Evolutionary conservation across 1,140 invertebrate genomes (phyloP).

Genomic region (Trichonephila clavipes): DNA sequence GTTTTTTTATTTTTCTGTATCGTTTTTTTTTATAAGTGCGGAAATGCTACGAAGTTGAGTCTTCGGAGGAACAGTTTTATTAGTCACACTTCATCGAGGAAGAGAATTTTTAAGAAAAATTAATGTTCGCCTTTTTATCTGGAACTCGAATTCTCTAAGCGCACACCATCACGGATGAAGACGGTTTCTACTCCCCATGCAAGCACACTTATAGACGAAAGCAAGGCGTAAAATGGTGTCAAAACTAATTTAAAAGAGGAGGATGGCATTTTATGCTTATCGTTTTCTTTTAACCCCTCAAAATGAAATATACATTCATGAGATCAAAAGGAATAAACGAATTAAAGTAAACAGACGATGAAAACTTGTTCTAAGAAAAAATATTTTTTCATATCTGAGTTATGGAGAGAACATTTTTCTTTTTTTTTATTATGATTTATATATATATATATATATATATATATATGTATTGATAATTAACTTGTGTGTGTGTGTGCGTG

Average conservation of each 20-base stretch:
- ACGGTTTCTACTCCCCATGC: neutral
- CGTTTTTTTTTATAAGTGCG: slow-evolving; percentile 15
- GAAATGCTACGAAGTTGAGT: neutral
- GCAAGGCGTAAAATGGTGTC: slow-evolving; percentile 12
- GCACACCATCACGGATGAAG: slow-evolving; percentile 1
- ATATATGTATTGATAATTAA: too few species aligned
- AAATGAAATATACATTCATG: neutral
- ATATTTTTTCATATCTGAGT: neutral
- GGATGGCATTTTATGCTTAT: neutral
- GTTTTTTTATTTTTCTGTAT: slow-evolving; percentile 25
- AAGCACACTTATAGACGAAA: neutral
- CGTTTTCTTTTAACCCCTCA: neutral
- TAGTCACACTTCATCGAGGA: slow-evolving; percentile 41
- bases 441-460: too few species aligned
- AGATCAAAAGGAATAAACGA: slow-evolving; percentile 33
- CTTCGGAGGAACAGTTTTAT: slow-evolving; percentile 44
- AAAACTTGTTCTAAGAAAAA: neutral
- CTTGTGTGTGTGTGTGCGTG: too few species aligned
- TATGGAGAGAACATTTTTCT: neutral
- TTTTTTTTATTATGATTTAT: neutral
- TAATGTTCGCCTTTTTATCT: slow-evolving; percentile 28
- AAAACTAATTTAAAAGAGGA: slow-evolving; percentile 35
- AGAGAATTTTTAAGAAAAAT: slow-evolving; percentile 47
- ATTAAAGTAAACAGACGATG: slow-evolving; percentile 2
- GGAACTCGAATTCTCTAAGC: slow-evolving; percentile 46